Evolutionary conservation across 2,113 vertebrate species (phyloP).

Genomic region (Plestiodon gilberti): DNA sequence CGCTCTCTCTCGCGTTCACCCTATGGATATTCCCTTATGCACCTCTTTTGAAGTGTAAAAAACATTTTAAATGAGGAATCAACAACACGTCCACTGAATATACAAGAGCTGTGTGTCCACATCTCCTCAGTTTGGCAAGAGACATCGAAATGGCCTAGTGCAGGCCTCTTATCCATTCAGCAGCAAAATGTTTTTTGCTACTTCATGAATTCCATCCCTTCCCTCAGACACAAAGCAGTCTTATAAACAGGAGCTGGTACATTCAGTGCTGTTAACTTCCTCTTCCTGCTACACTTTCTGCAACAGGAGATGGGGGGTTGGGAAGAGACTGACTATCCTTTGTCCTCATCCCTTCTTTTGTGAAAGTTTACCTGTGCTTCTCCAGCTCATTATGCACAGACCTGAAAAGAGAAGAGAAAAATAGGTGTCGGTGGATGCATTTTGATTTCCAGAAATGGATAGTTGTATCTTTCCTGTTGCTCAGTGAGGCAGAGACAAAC

Average conservation of each 20-base stretch:
- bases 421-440: conserved; percentile 1
- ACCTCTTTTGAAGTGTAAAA: background rate
- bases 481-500: background rate
- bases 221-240: background rate
- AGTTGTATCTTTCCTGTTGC: background rate
- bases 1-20: background rate
- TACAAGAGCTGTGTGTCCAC: background rate
- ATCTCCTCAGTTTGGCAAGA: background rate
- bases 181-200: background rate
- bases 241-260: background rate
- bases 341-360: background rate
- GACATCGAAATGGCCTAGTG: background rate
- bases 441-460: background rate
- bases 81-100: background rate
- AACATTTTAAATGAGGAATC: background rate
- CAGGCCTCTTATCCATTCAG: background rate
- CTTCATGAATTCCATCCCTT: background rate
- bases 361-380: conserved; percentile 84
- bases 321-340: background rate
- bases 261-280: background rate
- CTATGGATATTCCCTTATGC: background rate
- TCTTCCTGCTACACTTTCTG: background rate
- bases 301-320: background rate
- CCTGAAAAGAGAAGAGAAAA: conserved; percentile 70
- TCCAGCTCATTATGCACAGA: conserved; percentile 90